Base-by-base conservation (phyloP, 2,797 vertebrate genomes). In the Pantherophis alleghaniensis region DNA sequence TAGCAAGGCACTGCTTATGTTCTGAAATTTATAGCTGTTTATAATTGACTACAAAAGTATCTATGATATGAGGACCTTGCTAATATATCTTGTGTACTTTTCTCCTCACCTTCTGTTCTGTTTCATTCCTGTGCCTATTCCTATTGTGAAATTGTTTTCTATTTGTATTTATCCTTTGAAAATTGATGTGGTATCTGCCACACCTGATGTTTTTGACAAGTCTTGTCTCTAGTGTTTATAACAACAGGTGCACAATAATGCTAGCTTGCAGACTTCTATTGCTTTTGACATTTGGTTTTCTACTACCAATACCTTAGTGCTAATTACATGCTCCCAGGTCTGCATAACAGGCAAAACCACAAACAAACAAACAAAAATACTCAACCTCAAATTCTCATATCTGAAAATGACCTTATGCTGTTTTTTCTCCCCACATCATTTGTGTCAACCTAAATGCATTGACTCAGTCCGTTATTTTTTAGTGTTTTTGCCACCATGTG, bases 391-490 rank as follows among this genome's bases (percentile, higher is more conserved):
- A 37, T 83, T 47, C 91, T 12, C 92, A 0, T 94, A 0, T 0
- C 55, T 93, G 51, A 93, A 93, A 94, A 93, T 59, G 10, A 61
- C 60, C 93, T 94, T 51, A 56, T 86, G 93, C 91, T 94, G 94
- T 88, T 94, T 94, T 95, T 42, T 94, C 93, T 94, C 56, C 94
- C 92, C 93, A 94, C 92, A 51, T 89, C 92, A 95, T 94, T 95
- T 95, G 94, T 32, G 87, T 93, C 24, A 5, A 91, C 92, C 91
- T 59, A 92, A 96, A 94, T 92, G 94, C 93, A 91, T 95, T 95
- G 95, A 94, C 93, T 95, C 86, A 87, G 94, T 96, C 95, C 95
- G 96, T 95, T 95, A 96, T 97, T 97, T 97, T 96, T 96, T 94
- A 96, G 87, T 95, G 94, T 90, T 95, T 96, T 96, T 92, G 83